Conservation (phyloP, 1,140 invertebrate species). For the Acyrthosiphon pisum region DNA sequence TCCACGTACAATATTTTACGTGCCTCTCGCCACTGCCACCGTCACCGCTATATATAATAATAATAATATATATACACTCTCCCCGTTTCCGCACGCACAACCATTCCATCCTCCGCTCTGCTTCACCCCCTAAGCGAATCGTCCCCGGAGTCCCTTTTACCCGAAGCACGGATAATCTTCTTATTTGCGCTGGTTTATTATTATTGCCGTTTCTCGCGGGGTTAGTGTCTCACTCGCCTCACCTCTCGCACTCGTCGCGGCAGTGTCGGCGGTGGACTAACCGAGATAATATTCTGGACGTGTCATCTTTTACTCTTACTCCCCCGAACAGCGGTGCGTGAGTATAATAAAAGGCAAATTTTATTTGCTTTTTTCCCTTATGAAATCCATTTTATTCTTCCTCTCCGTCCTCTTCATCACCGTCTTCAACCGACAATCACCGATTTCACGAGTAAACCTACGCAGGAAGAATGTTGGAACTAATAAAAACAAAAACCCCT, state of each 20-base stretch:
- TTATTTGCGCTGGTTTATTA: constrained; percentile 52
- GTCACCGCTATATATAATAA: background rate
- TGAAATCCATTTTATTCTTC: background rate
- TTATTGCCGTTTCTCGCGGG: constrained; percentile 37
- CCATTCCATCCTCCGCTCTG: too few species aligned
- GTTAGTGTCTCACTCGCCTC: background rate
- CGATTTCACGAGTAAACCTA: background rate
- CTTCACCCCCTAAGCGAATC: background rate
- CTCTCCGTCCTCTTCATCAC: background rate
- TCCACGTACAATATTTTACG: constrained; percentile 56
- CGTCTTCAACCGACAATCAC: background rate
- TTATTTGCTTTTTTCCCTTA: background rate
- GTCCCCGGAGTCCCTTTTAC: constrained; percentile 42
- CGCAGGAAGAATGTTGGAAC: background rate
- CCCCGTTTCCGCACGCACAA: too few species aligned
- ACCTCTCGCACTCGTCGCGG: background rate
- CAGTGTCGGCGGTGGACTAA: background rate
- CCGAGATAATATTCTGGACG: constrained; percentile 51
- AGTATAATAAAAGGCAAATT: constrained; percentile 38
- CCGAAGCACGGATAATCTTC: constrained; percentile 41
- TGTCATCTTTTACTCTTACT: constrained; percentile 45
- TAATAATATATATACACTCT: background rate
- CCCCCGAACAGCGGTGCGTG: background rate
- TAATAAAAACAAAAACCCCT: background rate
- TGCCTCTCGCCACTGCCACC: constrained; percentile 13